Percentiles rank a stretch among this genome's conserved stretches.
These are phyloP conservation scores for Agrochola macilenta DNA, from an alignment of 2,888 invertebrate species.

Conservation along the genomic window DNA sequence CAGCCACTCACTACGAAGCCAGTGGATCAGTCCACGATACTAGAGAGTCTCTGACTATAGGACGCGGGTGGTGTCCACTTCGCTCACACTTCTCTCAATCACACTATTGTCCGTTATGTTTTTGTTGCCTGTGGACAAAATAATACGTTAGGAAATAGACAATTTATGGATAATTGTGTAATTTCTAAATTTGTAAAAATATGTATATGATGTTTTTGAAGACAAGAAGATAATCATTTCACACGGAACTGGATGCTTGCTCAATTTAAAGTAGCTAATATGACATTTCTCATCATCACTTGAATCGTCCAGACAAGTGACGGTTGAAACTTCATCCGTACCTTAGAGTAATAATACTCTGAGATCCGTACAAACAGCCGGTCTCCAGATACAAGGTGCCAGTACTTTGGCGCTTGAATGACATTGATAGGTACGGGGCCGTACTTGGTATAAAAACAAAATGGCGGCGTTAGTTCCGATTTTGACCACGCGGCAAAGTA, in stretches of 20 bases:
- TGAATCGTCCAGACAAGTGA: background rate
- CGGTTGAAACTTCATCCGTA: background rate
- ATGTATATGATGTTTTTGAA: background rate
- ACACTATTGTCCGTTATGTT: conserved; percentile 87
- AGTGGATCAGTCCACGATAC: conserved; percentile 68
- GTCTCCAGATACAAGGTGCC: background rate
- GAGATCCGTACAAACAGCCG: too few relatives aligned
- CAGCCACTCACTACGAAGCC: conserved; percentile 67
- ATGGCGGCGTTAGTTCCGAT: background rate
- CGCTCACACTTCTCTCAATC: conserved; percentile 78
- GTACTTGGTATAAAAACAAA: background rate
- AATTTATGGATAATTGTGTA: background rate
- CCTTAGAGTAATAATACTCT: too few relatives aligned
- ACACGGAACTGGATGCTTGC: background rate
- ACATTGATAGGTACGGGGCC: background rate
- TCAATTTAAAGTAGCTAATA: background rate
- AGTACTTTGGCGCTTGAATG: background rate
- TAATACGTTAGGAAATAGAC: conserved; percentile 10
- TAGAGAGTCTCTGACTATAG: conserved; percentile 82
- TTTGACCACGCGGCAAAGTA: background rate
- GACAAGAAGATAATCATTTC: background rate
- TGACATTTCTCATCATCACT: background rate
- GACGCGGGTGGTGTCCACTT: conserved; percentile 77
- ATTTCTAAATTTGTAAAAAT: background rate
- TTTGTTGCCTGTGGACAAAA: conserved; percentile 81